Evolutionary conservation across 2,113 vertebrate species (phyloP), one percentile per base, ranked within the genome.

Genomic region (Syngnathus floridae): DNA sequence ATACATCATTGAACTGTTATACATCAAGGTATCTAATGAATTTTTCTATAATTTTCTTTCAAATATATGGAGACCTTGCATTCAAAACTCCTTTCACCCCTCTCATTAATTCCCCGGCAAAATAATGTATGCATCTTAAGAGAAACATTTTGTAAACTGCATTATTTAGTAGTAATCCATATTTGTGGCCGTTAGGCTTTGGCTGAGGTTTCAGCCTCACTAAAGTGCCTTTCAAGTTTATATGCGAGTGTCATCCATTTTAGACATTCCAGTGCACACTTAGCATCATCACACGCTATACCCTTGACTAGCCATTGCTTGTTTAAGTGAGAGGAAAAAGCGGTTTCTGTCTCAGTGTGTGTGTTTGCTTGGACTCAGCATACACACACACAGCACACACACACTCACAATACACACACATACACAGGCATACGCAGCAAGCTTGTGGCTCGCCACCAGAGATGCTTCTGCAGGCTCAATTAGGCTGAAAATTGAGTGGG

Each of bases 401-500:
- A 8, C 21, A 14, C 46, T 5, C 48, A 48, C 4, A 7, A 4
- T 4, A 11, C 8, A n/a, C 41, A 7, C n/a, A 26, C 21, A 10
- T 13, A 6, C 49, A 54, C 57, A 14, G 9, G 35, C 51, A 56
- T 31, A n/a, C 52, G 16, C 49, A 64, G 59, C 71, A 77, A 57
- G 60, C 64, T 54, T 76, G 83, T 77, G 72, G 80, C 63, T 63
- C 59, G 65, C 81, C 81, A 86, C 82, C 65, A 74, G 81, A 83
- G 82, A 86, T 65, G 67, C 72, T 66, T 79, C 69, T 75, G 72
- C 75, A 86, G 68, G 81, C 84, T 87, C 84, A 86, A 85, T 87
- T 85, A 86, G 73, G 76, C 79, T 80, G 78, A 73, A 86, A 86
- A 87, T 87, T 76, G 84, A 87, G 83, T 80, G 68, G 70, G 78